A percentile compares a stretch with the other conserved stretches of the same genome.
These are phyloP conservation scores for Laticauda laticaudata DNA, from an alignment of 2,113 vertebrate species.

Conservation along the genomic window DNA sequence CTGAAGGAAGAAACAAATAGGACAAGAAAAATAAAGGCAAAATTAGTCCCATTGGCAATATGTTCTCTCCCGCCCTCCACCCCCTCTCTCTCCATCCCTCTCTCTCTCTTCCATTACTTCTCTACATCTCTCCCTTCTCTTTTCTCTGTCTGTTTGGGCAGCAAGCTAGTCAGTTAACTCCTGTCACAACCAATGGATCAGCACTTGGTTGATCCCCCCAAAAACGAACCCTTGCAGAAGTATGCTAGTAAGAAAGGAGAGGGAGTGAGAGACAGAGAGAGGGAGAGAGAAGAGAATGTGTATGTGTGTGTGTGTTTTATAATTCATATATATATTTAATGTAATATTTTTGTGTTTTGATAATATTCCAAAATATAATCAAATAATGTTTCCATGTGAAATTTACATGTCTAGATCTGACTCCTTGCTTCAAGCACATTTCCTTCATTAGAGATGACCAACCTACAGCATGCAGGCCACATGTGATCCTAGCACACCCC, in stretches of 20 bases:
- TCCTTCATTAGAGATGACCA: background rate
- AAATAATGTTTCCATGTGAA: background rate
- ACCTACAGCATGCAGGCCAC: background rate
- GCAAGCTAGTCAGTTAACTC: background rate
- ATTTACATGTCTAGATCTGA: background rate
- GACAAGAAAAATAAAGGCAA: background rate
- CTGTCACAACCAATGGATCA: background rate
- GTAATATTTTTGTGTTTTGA: background rate
- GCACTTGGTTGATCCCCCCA: background rate
- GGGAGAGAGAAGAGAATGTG: no score
- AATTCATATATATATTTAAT: background rate
- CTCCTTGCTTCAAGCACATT: background rate
- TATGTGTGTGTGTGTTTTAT: background rate
- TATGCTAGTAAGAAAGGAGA: background rate
- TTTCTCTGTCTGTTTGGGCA: background rate
- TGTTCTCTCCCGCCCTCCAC: background rate
- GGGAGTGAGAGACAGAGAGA: background rate
- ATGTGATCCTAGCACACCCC: background rate
- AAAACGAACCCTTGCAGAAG: background rate
- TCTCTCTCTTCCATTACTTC: no score
- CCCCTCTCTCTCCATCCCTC: no score
- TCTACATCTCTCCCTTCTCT: background rate
- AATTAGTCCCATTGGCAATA: background rate
- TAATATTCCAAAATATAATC: background rate
- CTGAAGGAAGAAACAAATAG: background rate